phyloP scores from a whole-genome alignment of 2,888 invertebrate genomes.

The Drosophila gaucha region DNA sequence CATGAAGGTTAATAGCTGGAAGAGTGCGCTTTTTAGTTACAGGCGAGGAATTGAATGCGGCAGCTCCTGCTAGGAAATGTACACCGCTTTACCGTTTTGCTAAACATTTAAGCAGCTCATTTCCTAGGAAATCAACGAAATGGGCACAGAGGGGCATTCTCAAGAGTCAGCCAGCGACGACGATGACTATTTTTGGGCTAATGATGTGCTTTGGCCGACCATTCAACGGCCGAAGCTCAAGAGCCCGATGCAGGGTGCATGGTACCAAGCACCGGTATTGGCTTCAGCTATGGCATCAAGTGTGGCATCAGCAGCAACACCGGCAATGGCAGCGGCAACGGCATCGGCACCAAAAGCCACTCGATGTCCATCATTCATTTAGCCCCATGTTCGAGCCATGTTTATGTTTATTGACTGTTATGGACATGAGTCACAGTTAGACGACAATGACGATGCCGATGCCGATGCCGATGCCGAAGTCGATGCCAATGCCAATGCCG shows the following conservation, averaged over 20 bases:
- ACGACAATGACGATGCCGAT: constrained; percentile 38
- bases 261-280: constrained; percentile 1
- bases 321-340: constrained; percentile 5
- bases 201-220: constrained; percentile 67
- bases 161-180: constrained; percentile 23
- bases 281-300: constrained; percentile 13
- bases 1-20: constrained; percentile 74
- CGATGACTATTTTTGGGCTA: constrained; percentile 79
- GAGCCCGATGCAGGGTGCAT: constrained; percentile 8
- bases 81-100: constrained; percentile 70
- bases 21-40: constrained; percentile 50
- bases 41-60: constrained; percentile 15
- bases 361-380: constrained; percentile 81
- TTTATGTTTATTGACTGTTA: constrained; percentile 81
- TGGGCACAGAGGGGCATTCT: constrained; percentile 52
- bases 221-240: constrained; percentile 33
- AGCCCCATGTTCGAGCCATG: constrained; percentile 65
- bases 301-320: constrained; percentile 13
- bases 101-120: constrained; percentile 79
- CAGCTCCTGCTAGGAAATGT: constrained; percentile 62
- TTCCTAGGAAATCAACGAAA: constrained; percentile 75
- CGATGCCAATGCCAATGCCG: constrained; percentile 14
- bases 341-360: constrained; percentile 55
- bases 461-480: constrained; percentile 1
- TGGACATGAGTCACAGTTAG: constrained; percentile 81